Evolutionary conservation across 1,140 invertebrate species (phyloP).

Genomic region (Cepaea nemoralis): DNA sequence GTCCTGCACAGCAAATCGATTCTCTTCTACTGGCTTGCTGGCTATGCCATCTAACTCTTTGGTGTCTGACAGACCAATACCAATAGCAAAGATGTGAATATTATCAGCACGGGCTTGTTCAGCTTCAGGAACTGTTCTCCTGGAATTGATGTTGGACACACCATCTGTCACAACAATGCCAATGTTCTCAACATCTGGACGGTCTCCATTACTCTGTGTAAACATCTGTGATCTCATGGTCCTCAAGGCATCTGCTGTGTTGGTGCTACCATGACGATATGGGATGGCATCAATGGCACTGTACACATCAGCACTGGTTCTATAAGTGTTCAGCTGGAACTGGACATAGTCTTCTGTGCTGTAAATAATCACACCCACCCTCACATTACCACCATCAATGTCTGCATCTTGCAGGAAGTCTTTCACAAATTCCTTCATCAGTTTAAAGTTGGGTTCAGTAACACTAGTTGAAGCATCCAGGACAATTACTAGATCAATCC

Average conservation of each 20-base stretch:
- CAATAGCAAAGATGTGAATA: conserved; percentile 31
- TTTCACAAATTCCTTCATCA: conserved; percentile 33
- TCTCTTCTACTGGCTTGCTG: conserved; percentile 22
- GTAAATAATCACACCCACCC: conserved; percentile 24
- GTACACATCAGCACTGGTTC: conserved; percentile 15
- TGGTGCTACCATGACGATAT: conserved; percentile 21
- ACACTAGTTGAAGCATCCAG: conserved; percentile 28
- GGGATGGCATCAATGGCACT: conserved; percentile 26
- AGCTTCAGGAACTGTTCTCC: conserved; percentile 26
- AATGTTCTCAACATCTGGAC: conserved; percentile 19
- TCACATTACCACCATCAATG: conserved; percentile 27
- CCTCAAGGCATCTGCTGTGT: conserved; percentile 11
- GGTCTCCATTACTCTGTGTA: conserved; percentile 9
- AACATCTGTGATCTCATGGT: conserved; percentile 20
- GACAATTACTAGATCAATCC: conserved; percentile 21
- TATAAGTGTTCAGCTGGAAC: conserved; percentile 15
- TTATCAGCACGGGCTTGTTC: conserved; percentile 19
- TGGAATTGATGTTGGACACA: conserved; percentile 24
- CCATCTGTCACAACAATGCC: conserved; percentile 28
- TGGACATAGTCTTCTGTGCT: conserved; percentile 21
- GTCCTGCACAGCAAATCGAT: conserved; percentile 23
- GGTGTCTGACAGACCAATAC: conserved; percentile 23
- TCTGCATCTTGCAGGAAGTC: conserved; percentile 22
- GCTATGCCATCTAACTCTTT: conserved; percentile 31
- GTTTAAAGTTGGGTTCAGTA: conserved; percentile 28